These are phyloP conservation scores for Drosophila pectinifera DNA, from an alignment of 1,140 invertebrate species.

Conservation along the genomic window DNA sequence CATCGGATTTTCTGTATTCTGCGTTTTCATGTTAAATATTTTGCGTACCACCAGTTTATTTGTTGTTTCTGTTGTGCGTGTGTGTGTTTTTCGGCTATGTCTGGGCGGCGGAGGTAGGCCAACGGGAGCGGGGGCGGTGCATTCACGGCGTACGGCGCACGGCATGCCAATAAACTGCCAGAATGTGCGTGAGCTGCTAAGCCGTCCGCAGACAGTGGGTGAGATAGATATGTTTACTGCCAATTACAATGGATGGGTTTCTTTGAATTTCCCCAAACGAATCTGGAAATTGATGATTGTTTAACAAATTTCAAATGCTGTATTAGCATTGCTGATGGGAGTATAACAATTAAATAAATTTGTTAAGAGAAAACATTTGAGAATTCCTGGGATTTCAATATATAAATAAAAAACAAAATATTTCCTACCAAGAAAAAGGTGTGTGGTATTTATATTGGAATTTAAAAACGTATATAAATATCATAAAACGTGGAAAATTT, in stretches of 20 bases:
- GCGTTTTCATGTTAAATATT: slow-evolving; percentile 77
- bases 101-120: background rate
- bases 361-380: background rate
- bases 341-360: slow-evolving; percentile 8
- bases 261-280: background rate
- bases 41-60: slow-evolving; percentile 75
- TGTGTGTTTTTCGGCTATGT: slow-evolving; percentile 4
- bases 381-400: background rate
- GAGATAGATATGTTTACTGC: slow-evolving; percentile 25
- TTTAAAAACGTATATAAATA: no score
- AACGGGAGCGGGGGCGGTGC: slow-evolving; percentile 16
- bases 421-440: background rate
- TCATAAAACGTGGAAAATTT: background rate
- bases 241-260: slow-evolving; percentile 20
- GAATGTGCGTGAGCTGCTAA: slow-evolving; percentile 70
- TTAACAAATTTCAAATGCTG: slow-evolving; percentile 8
- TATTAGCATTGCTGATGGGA: slow-evolving; percentile 1
- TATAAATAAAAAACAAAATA: slow-evolving; percentile 1
- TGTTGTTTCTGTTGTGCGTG: slow-evolving; percentile 47
- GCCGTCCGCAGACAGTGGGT: slow-evolving; percentile 48
- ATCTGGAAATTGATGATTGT: slow-evolving; percentile 5
- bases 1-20: slow-evolving; percentile 54
- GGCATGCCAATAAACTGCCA: slow-evolving; percentile 72
- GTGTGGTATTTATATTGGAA: background rate
- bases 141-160: slow-evolving; percentile 37